Conservation (phyloP, 2,113 vertebrate genomes). For the Hassar affinis region DNA sequence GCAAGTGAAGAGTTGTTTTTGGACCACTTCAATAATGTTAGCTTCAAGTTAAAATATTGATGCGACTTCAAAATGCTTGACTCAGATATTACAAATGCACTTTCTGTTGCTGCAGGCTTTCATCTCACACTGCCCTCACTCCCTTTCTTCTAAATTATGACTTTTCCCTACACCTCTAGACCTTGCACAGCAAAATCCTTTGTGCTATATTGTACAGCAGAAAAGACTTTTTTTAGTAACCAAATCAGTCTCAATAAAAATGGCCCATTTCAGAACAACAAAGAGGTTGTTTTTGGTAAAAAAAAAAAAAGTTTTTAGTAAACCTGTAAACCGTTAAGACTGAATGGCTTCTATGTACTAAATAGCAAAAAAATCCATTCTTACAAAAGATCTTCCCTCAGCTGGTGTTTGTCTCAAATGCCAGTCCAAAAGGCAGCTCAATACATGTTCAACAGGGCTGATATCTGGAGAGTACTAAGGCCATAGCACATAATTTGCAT, state of each 20-base stretch:
- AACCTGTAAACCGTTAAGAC: neutral
- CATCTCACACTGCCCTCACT: neutral
- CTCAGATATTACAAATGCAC: neutral
- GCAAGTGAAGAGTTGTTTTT: neutral
- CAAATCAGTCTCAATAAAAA: neutral
- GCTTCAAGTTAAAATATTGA: neutral
- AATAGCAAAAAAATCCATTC: neutral
- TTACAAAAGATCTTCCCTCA: neutral
- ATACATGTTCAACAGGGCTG: neutral
- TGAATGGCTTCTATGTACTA: neutral
- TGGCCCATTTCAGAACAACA: neutral
- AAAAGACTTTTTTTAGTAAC: neutral
- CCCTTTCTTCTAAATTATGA: neutral
- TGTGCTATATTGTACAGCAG: neutral
- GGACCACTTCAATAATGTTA: neutral
- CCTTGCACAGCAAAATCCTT: neutral
- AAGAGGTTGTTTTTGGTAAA: neutral
- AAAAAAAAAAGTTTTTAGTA: no score
- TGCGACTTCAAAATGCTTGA: neutral
- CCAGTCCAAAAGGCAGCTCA: neutral
- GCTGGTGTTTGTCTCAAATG: neutral
- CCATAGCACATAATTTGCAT: neutral
- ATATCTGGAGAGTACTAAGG: neutral
- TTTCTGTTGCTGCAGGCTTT: slow-evolving; percentile 1
- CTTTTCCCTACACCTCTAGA: neutral